Evolutionary conservation across 2,113 vertebrate genomes (phyloP).

Genomic region (Acanthisitta chloris): DNA sequence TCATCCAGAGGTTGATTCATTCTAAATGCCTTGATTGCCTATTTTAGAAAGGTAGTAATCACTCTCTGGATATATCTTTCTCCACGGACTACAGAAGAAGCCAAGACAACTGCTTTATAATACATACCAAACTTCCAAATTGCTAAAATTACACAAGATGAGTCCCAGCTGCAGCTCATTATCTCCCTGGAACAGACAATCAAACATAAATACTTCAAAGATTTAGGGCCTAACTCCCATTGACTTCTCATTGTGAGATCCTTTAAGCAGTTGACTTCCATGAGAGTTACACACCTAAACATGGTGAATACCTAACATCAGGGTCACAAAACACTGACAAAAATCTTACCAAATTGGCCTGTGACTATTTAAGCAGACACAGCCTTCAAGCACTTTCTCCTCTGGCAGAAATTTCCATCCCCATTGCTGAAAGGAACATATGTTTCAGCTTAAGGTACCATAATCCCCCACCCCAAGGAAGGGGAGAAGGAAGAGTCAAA

Average conservation of each 20-base stretch:
- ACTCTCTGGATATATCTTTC: background rate
- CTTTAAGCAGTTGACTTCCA: background rate
- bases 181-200: background rate
- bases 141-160: conserved; percentile 40
- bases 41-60: conserved; percentile 31
- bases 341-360: background rate
- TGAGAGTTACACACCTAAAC: background rate
- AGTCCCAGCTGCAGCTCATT: background rate
- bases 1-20: background rate
- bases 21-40: background rate
- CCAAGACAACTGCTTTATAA: conserved; percentile 15
- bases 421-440: background rate
- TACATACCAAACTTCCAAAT: conserved; percentile 12
- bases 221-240: background rate
- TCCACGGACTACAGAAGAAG: background rate
- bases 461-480: background rate
- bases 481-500: background rate
- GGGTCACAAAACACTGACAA: background rate
- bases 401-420: background rate
- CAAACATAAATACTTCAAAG: background rate
- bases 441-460: background rate
- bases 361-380: background rate
- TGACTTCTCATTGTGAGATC: background rate
- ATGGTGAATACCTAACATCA: background rate
- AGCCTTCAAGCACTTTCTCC: background rate